Percentiles rank a stretch among this genome's conserved stretches.
Conservation (phyloP, 2,888 invertebrate genomes). For the Chymomyza amoena region DNA sequence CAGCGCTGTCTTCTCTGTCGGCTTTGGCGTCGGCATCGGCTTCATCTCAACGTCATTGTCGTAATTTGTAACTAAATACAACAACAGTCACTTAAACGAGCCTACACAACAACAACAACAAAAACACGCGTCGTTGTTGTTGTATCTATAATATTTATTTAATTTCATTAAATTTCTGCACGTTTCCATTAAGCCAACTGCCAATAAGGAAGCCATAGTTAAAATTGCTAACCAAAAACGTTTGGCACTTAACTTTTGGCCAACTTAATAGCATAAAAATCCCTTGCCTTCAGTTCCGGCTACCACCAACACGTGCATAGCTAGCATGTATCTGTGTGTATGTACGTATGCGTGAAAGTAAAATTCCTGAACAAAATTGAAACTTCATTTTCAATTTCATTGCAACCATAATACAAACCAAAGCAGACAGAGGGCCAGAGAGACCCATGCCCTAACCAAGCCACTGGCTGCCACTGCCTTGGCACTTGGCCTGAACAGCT, state of each 20-base stretch:
- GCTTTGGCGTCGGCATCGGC: conserved; percentile 31
- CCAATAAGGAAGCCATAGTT: conserved; percentile 61
- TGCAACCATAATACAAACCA: conserved; percentile 26
- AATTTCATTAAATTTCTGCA: conserved; percentile 69
- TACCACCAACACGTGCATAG: conserved; percentile 5
- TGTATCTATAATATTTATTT: conserved; percentile 57
- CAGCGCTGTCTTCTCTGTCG: not conserved
- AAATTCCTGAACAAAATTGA: conserved; percentile 30
- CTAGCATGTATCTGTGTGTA: conserved; percentile 23
- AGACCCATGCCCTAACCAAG: conserved; percentile 11
- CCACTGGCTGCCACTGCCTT: conserved; percentile 15
- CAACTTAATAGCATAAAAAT: conserved; percentile 10
- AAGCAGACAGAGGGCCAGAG: conserved; percentile 21
- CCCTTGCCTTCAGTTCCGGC: conserved; percentile 26
- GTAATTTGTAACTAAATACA: conserved; percentile 72
- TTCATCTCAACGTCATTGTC: conserved; percentile 55
- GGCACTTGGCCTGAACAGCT: not conserved
- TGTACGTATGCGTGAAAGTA: conserved; percentile 54
- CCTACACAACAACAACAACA: conserved; percentile 9
- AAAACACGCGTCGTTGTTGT: conserved; percentile 13
- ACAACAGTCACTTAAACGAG: conserved; percentile 1
- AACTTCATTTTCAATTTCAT: conserved; percentile 62
- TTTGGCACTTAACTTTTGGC: conserved; percentile 54
- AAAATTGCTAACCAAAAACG: conserved; percentile 32
- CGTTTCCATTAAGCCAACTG: conserved; percentile 32